phyloP scores from a whole-genome alignment of 53 echinoderm and acorn worm genomes.

The Mesocentrotus franciscanus region DNA sequence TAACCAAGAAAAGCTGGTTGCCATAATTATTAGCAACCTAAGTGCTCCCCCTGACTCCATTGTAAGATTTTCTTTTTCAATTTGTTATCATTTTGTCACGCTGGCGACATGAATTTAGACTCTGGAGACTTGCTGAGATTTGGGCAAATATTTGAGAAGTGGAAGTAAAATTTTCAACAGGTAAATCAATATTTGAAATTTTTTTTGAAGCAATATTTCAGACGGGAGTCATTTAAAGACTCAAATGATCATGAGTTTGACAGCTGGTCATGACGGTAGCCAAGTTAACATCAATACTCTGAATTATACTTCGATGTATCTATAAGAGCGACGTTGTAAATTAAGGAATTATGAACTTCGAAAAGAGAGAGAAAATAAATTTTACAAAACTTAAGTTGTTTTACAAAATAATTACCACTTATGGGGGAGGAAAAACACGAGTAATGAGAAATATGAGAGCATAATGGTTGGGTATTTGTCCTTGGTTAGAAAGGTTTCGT shows the following conservation, averaged over 20 bases:
- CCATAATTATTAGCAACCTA: background rate
- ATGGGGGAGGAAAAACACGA: no score
- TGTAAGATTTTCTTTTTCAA: background rate
- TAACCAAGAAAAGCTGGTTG: background rate
- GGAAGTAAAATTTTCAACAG: background rate
- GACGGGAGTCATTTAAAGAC: background rate
- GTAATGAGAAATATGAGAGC: background rate
- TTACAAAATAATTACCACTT: no score
- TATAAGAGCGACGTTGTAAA: no score
- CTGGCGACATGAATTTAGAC: constrained; percentile 29
- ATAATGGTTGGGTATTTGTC: background rate
- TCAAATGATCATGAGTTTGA: background rate
- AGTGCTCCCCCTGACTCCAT: background rate
- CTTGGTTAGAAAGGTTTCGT: background rate
- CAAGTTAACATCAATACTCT: no score
- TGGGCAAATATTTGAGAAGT: constrained; percentile 33
- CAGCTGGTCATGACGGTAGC: background rate
- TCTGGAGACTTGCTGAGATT: constrained; percentile 19
- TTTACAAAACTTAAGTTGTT: no score
- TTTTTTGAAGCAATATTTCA: background rate
- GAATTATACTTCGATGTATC: no score
- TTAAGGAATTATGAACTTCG: no score
- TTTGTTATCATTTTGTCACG: constrained; percentile 12
- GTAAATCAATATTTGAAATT: constrained; percentile 19
- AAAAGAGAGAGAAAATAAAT: no score